Percentiles rank a stretch among this genome's conserved stretches.
Evolutionary conservation across 1,140 invertebrate species (phyloP).

Genomic region (Drosophila ananassae): DNA sequence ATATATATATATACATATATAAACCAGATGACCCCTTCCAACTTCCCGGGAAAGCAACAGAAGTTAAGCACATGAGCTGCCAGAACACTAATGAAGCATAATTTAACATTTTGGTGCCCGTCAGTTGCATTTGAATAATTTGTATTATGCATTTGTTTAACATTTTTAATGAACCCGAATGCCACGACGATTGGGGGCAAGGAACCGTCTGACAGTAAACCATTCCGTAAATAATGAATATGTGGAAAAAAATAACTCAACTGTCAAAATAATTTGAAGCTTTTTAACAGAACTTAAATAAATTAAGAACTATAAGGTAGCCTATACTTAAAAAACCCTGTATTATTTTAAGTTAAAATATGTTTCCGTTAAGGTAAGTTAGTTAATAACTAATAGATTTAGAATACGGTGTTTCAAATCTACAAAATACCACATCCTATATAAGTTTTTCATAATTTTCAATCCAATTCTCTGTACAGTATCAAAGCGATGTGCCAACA

Average conservation of each 20-base stretch:
- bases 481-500: constrained; percentile 81
- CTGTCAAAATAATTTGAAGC: not conserved
- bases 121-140: constrained; percentile 67
- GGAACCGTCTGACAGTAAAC: constrained; percentile 6
- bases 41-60: constrained; percentile 3
- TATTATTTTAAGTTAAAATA: not conserved
- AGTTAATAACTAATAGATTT: not conserved
- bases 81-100: constrained; percentile 79
- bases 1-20: constrained; percentile 39
- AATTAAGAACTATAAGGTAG: not conserved
- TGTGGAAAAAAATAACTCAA: not conserved
- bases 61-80: constrained; percentile 39
- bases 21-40: constrained; percentile 47
- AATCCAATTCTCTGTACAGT: constrained; percentile 42
- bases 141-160: constrained; percentile 62
- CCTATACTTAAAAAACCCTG: too few relatives aligned
- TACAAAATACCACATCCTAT: constrained; percentile 65
- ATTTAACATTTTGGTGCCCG: constrained; percentile 66
- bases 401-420: not conserved
- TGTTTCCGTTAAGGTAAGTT: constrained; percentile 9
- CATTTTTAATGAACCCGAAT: constrained; percentile 70
- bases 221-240: not conserved
- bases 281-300: not conserved
- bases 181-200: constrained; percentile 34
- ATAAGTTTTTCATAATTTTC: constrained; percentile 10